phyloP scores from a whole-genome alignment of 1,140 invertebrate genomes.

The Euglossa dilemma region DNA sequence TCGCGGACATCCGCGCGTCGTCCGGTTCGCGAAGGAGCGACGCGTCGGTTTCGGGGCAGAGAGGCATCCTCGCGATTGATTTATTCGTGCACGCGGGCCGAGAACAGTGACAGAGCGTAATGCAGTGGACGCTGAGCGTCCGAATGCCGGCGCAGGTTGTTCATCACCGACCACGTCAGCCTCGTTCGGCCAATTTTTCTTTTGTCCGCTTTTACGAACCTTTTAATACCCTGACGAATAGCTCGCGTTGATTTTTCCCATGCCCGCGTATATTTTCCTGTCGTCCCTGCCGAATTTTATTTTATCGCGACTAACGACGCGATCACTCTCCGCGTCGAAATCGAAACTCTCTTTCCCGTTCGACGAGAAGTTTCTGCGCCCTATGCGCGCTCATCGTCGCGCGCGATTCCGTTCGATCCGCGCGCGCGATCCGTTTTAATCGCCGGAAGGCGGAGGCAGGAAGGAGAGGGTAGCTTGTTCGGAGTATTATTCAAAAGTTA shows the following conservation, averaged over 20 bases:
- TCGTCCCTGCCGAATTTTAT: constrained; percentile 24
- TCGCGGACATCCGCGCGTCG: too few relatives aligned
- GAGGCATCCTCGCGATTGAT: constrained; percentile 18
- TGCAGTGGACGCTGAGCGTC: constrained; percentile 8
- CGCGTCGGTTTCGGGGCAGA: neutral
- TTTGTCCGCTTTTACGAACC: constrained; percentile 55
- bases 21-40: too few relatives aligned
- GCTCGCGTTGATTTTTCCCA: constrained; percentile 47
- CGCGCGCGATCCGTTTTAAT: too few relatives aligned
- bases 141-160: constrained; percentile 41
- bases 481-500: constrained; percentile 61
- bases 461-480: neutral
- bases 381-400: too few relatives aligned
- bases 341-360: neutral
- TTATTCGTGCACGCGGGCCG: constrained; percentile 1
- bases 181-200: constrained; percentile 53
- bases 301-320: constrained; percentile 14
- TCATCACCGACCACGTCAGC: constrained; percentile 47
- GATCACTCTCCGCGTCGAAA: neutral
- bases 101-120: constrained; percentile 5
- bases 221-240: constrained; percentile 62
- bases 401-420: too few relatives aligned
- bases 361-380: neutral
- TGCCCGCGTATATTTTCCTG: neutral
- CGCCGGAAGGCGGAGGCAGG: neutral